Evolutionary conservation across 2,888 invertebrate genomes (phyloP).

Genomic region (Diaphora mendica): DNA sequence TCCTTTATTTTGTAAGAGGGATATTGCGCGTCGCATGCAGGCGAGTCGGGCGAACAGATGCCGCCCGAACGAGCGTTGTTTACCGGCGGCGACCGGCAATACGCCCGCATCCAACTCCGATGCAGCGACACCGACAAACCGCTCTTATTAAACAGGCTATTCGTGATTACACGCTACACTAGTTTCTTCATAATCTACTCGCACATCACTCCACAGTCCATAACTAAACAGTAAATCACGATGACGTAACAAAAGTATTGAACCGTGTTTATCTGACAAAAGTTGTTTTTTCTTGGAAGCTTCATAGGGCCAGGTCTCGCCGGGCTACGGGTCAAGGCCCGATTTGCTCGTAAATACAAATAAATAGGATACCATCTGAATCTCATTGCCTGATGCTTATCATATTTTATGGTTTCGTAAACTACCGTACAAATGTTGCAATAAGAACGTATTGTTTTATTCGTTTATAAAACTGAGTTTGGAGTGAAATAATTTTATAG

Average conservation of each 20-base stretch:
- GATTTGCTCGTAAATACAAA: slow-evolving; percentile 80
- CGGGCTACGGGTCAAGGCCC: slow-evolving; percentile 71
- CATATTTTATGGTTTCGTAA: slow-evolving; percentile 80
- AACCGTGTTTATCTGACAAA: slow-evolving; percentile 63
- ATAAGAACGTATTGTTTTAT: slow-evolving; percentile 70
- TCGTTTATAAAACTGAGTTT: slow-evolving; percentile 40
- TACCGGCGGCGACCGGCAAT: slow-evolving; percentile 70
- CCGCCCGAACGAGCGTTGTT: slow-evolving; percentile 73
- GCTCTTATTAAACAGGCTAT: slow-evolving; percentile 68
- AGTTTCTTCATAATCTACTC: slow-evolving; percentile 39
- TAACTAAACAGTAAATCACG: slow-evolving; percentile 61
- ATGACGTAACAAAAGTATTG: slow-evolving; percentile 58
- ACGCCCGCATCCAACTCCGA: slow-evolving; percentile 69
- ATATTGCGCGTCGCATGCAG: slow-evolving; percentile 86
- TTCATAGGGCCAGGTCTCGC: slow-evolving; percentile 57
- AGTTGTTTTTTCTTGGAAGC: slow-evolving; percentile 64
- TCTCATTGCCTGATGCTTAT: slow-evolving; percentile 79
- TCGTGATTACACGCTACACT: slow-evolving; percentile 42
- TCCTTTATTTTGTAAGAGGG: slow-evolving; percentile 85
- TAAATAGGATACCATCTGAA: slow-evolving; percentile 78
- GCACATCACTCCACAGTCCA: slow-evolving; percentile 51
- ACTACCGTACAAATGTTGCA: slow-evolving; percentile 71
- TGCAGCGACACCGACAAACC: slow-evolving; percentile 60
- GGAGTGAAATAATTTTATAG: slow-evolving; percentile 8
- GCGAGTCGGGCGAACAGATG: slow-evolving; percentile 70